These are phyloP conservation scores for Drosophila suzukii DNA, from an alignment of 1,140 invertebrate species.

Conservation along the genomic window DNA sequence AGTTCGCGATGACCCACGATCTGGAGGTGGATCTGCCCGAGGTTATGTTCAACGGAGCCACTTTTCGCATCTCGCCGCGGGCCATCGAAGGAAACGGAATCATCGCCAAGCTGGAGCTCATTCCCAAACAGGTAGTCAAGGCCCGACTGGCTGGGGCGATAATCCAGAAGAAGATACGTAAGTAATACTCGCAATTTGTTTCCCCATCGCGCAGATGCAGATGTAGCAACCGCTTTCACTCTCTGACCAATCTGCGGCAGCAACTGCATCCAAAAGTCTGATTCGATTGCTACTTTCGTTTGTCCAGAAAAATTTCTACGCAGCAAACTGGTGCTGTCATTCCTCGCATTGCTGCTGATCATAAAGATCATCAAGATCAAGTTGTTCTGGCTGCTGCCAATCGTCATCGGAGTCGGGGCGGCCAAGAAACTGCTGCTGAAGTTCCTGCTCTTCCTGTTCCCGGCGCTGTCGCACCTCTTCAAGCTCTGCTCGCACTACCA, in stretches of 20 bases:
- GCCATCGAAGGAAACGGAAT: constrained; percentile 90
- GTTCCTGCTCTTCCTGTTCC: constrained; percentile 91
- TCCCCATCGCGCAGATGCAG: constrained; percentile 16
- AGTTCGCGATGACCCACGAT: constrained; percentile 91
- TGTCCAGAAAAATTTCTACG: constrained; percentile 90
- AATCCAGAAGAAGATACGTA: constrained; percentile 91
- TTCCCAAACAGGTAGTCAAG: constrained; percentile 84
- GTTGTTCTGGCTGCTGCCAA: constrained; percentile 90
- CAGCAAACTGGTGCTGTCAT: constrained; percentile 89
- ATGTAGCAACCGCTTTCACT: constrained; percentile 59
- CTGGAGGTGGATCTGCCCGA: constrained; percentile 89
- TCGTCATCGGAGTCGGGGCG: constrained; percentile 90
- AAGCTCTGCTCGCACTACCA: constrained; percentile 93
- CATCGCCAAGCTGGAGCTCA: constrained; percentile 89
- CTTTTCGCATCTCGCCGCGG: constrained; percentile 89
- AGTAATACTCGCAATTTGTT: constrained; percentile 77
- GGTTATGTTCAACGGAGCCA: constrained; percentile 89
- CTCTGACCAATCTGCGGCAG: constrained; percentile 20
- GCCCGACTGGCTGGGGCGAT: constrained; percentile 86
- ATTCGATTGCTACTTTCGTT: constrained; percentile 68
- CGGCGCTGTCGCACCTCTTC: constrained; percentile 92
- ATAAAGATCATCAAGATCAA: constrained; percentile 92
- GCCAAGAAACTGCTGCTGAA: constrained; percentile 93
- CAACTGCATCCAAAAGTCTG: constrained; percentile 38
- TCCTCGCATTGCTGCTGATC: constrained; percentile 90